Evolutionary conservation across 1,140 invertebrate species (phyloP).

Genomic region (Spodoptera litura): DNA sequence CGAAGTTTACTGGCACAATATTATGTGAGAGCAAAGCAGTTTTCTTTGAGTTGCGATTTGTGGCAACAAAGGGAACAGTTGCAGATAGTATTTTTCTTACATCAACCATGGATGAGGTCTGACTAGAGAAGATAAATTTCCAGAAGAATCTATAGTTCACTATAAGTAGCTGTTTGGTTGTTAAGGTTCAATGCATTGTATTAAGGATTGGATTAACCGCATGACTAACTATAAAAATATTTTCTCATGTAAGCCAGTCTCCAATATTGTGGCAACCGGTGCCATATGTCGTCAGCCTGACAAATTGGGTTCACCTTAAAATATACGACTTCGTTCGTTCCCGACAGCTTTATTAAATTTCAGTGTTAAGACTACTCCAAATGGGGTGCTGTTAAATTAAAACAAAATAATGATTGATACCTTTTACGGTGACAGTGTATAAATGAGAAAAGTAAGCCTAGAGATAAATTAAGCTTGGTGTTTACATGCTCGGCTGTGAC

Average conservation of each 20-base stretch:
- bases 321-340: slow-evolving; percentile 35
- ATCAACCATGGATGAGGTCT: not conserved
- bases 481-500: slow-evolving; percentile 21
- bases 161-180: not conserved
- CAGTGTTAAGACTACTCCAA: slow-evolving; percentile 36
- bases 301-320: slow-evolving; percentile 49
- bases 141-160: not conserved
- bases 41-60: slow-evolving; percentile 18
- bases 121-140: not conserved
- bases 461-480: slow-evolving; percentile 14
- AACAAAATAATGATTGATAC: slow-evolving; percentile 44
- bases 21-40: not conserved
- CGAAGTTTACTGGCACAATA: not conserved
- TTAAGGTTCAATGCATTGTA: not conserved
- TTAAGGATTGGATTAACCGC: slow-evolving; percentile 31
- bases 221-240: slow-evolving; percentile 27
- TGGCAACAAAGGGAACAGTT: not conserved
- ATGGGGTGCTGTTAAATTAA: slow-evolving; percentile 31
- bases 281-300: slow-evolving; percentile 47
- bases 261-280: slow-evolving; percentile 33
- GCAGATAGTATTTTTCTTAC: not conserved
- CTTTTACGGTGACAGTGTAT: slow-evolving; percentile 14
- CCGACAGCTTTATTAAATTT: slow-evolving; percentile 49
- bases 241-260: slow-evolving; percentile 22
- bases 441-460: slow-evolving; percentile 38